Evolutionary conservation across 2,113 vertebrate species (phyloP), one percentile per base, ranked within the genome.

Genomic region (Colaptes auratus): DNA sequence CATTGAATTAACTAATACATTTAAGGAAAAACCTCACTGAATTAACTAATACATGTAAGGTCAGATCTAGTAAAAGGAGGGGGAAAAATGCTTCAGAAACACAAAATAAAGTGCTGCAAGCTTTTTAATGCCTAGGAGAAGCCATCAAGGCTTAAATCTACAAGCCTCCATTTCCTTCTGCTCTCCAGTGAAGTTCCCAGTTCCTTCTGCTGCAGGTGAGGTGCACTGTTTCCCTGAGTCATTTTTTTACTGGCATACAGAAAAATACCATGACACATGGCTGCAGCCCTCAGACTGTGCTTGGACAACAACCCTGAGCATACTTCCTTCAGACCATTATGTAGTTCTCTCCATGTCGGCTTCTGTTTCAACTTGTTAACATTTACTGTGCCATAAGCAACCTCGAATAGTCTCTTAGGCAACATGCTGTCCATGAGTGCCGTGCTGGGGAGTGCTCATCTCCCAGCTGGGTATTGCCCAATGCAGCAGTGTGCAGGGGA

Each of bases 361-460:
- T 76, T 91, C 90, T 96, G 93, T 90, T 92, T 71, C 90, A 90
- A 67, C 93, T 86, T 92, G 95, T 78, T 75, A 53, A 88, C 50
- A 52, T 65, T 71, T 60, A 30, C 73, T 78, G 90, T 86, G 88
- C 95, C 90, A 86, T 81, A 72, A 90, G 58, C 93, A 93, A 77
- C 46, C 25, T 21, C 79, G 63, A 66, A 67, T 24, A 55, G 79
- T 82, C 85, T 88, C 79, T 93, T 77, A 56, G 95, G 95, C 96
- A 96, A 88, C 27, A 19, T 3, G 3, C 9, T 67, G 70, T 70
- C 90, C 74, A 63, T 12, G 72, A 78, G 84, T 11, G 8, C 60
- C n/a, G 84, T 66, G 81, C 5, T 92, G 87, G 81, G 76, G 72
- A 94, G 92, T 28, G 63, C 85, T 87, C 79, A 63, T 88, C 88